A percentile compares a stretch with the other conserved stretches of the same genome.
Conservation (phyloP, 2,113 vertebrate genomes). For the Stegastes partitus region DNA sequence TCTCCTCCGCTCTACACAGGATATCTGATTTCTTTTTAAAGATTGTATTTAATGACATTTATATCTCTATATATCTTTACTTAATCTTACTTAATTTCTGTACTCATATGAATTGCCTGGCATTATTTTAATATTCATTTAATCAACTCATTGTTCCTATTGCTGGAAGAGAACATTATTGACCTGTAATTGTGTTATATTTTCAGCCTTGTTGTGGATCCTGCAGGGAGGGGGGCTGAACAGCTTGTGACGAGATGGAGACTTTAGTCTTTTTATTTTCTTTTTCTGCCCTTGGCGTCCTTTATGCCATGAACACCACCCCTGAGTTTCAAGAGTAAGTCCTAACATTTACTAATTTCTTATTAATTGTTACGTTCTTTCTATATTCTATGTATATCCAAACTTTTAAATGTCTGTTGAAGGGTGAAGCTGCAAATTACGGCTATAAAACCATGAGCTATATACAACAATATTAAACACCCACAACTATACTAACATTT, state of each 20-base stretch:
- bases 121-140: background rate
- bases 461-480: background rate
- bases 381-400: background rate
- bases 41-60: slow-evolving; percentile 15
- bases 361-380: background rate
- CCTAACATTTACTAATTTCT: slow-evolving; percentile 5
- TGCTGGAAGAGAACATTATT: background rate
- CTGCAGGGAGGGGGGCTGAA: slow-evolving; percentile 9
- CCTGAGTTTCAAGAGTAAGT: slow-evolving; percentile 90
- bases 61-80: background rate
- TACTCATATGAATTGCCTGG: background rate
- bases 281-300: slow-evolving; percentile 86
- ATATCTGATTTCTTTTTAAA: background rate
- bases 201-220: slow-evolving; percentile 31
- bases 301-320: slow-evolving; percentile 83
- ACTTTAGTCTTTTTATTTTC: slow-evolving; percentile 86
- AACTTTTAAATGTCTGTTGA: background rate
- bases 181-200: slow-evolving; percentile 8
- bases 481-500: background rate
- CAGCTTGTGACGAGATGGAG: slow-evolving; percentile 65
- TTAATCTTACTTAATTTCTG: background rate
- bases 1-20: slow-evolving; percentile 28
- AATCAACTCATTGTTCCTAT: background rate
- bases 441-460: background rate
- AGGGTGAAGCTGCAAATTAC: background rate